phyloP scores from a whole-genome alignment of 2,888 invertebrate species.

The Arctia plantaginis region DNA sequence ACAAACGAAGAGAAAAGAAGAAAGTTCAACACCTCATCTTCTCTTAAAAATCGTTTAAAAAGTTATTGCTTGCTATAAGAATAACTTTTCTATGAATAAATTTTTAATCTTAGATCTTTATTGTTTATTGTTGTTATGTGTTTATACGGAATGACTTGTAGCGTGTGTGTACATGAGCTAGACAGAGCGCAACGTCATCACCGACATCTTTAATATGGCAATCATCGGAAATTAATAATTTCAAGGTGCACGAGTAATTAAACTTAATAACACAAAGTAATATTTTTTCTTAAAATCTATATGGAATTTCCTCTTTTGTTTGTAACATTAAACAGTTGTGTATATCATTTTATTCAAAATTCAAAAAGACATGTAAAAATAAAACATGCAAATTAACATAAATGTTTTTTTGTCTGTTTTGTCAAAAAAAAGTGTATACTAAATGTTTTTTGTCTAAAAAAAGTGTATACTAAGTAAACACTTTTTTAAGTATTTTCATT shows the following conservation, averaged over 20 bases:
- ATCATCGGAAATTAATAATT: constrained; percentile 1
- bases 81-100: background rate
- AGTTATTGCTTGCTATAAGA: background rate
- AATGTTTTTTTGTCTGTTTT: too few species aligned
- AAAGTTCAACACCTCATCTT: too few species aligned
- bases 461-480: too few species aligned
- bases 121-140: background rate
- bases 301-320: background rate
- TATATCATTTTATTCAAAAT: background rate
- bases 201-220: background rate
- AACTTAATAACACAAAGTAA: background rate
- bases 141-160: background rate
- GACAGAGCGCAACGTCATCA: background rate
- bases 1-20: too few species aligned
- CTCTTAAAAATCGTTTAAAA: too few species aligned
- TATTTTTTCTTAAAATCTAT: background rate
- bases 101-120: background rate
- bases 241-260: background rate
- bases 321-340: background rate
- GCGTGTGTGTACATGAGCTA: background rate
- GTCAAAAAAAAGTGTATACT: too few species aligned
- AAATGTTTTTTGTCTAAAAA: too few species aligned
- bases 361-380: too few species aligned
- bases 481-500: too few species aligned
- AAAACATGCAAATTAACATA: too few species aligned